Percentiles rank a stretch among this genome's conserved stretches.
phyloP scores from a whole-genome alignment of 2,888 invertebrate genomes.

The Calameuta idolon region DNA sequence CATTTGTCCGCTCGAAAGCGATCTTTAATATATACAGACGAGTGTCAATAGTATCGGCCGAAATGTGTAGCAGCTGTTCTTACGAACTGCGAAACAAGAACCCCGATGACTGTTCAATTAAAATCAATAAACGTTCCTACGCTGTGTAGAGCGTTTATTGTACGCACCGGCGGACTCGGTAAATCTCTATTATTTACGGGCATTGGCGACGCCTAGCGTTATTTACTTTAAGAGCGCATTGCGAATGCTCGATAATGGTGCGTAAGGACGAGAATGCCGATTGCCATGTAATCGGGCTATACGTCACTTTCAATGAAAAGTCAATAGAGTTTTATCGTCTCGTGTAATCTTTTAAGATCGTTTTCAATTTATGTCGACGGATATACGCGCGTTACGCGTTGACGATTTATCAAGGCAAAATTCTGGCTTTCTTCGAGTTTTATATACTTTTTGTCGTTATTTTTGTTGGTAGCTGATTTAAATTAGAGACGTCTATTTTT shows the following conservation, averaged over 20 bases:
- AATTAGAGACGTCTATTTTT: conserved; percentile 32
- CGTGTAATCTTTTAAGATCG: neutral
- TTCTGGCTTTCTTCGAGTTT: neutral
- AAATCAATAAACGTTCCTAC: conserved; percentile 25
- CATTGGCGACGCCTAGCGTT: neutral
- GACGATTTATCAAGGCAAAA: neutral
- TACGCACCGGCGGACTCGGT: neutral
- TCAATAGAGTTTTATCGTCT: neutral
- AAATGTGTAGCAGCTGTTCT: neutral
- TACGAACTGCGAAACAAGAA: neutral
- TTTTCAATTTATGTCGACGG: neutral
- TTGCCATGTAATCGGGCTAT: neutral
- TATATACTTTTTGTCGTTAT: neutral
- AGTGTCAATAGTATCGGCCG: neutral
- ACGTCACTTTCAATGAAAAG: neutral
- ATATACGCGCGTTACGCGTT: neutral
- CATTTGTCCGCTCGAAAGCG: neutral
- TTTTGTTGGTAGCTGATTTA: conserved; percentile 27
- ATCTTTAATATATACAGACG: neutral
- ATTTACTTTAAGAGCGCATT: neutral
- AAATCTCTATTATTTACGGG: neutral
- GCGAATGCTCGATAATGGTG: neutral
- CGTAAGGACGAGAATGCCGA: neutral
- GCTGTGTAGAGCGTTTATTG: neutral
- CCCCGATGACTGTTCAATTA: conserved; percentile 21